Conservation (phyloP, 2,797 vertebrate genomes). For the Enoplosus armatus region DNA sequence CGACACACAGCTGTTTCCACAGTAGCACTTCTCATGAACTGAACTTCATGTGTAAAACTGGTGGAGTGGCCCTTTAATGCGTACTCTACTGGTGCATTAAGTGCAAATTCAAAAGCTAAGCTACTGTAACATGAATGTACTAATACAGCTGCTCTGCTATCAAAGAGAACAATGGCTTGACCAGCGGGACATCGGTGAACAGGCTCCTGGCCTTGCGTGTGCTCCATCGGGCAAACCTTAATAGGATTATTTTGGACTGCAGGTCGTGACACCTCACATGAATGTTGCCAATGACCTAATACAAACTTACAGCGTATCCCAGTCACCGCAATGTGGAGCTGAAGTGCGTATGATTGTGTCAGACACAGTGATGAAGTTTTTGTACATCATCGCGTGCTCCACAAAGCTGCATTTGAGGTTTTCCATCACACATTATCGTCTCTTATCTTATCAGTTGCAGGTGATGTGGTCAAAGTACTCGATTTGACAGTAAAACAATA, state of each 20-base stretch:
- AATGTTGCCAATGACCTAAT: conserved; percentile 68
- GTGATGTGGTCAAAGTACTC: conserved; percentile 8
- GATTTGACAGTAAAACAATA: not conserved
- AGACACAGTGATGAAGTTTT: not conserved
- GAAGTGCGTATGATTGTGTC: not conserved
- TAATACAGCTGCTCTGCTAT: not conserved
- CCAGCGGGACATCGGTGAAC: conserved; percentile 31
- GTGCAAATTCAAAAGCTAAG: not conserved
- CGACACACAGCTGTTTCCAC: not conserved
- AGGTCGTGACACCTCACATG: conserved; percentile 74
- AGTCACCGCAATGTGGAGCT: not conserved
- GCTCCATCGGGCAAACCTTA: conserved; percentile 66
- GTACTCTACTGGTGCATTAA: not conserved
- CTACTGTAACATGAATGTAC: not conserved
- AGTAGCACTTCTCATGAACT: not conserved
- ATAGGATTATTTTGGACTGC: conserved; percentile 79
- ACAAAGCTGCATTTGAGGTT: not conserved
- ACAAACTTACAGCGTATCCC: conserved; percentile 34
- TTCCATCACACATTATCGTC: not conserved
- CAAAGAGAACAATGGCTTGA: conserved; percentile 35
- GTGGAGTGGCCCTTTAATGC: not conserved
- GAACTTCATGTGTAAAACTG: not conserved
- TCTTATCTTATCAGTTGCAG: not conserved
- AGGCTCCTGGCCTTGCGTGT: conserved; percentile 63
- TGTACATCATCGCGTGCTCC: not conserved